Evolutionary conservation across 2,113 vertebrate species (phyloP).

Genomic region (Anthoscopus minutus): DNA sequence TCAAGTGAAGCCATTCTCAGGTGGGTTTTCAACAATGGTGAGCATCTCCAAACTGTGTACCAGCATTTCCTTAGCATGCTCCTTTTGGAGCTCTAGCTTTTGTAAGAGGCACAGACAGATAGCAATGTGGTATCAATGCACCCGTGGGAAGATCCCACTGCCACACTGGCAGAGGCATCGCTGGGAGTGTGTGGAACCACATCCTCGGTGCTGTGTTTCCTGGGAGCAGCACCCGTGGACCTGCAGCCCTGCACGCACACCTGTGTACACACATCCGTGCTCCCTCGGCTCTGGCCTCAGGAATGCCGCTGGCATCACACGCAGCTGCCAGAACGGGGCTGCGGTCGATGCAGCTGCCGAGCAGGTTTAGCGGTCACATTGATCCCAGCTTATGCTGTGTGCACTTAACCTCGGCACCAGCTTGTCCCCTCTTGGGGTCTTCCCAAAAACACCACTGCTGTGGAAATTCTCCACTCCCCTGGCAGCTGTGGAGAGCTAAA

Average conservation of each 20-base stretch:
- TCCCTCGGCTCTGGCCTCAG: not conserved
- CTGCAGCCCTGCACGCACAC: not conserved
- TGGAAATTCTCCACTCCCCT: accelerated
- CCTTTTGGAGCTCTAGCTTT: not conserved
- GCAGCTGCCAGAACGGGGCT: not conserved
- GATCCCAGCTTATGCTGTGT: accelerated
- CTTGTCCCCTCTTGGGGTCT: not conserved
- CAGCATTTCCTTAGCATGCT: not conserved
- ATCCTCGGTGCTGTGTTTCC: accelerated
- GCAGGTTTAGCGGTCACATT: not conserved
- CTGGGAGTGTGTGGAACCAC: not conserved
- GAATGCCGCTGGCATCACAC: not conserved
- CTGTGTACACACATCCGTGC: not conserved
- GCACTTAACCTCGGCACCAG: accelerated
- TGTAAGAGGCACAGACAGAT: not conserved
- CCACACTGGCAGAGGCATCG: not conserved
- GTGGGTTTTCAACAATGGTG: not conserved
- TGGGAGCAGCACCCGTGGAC: not conserved
- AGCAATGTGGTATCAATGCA: accelerated
- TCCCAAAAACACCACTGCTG: not conserved
- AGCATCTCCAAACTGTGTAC: not conserved
- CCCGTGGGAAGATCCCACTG: not conserved
- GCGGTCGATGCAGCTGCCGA: not conserved
- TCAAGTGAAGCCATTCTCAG: not conserved
- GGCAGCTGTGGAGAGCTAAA: not conserved